Evolutionary conservation across 2,797 vertebrate genomes (phyloP), one percentile per base, ranked within the genome.

Genomic region (Molossus molossus): DNA sequence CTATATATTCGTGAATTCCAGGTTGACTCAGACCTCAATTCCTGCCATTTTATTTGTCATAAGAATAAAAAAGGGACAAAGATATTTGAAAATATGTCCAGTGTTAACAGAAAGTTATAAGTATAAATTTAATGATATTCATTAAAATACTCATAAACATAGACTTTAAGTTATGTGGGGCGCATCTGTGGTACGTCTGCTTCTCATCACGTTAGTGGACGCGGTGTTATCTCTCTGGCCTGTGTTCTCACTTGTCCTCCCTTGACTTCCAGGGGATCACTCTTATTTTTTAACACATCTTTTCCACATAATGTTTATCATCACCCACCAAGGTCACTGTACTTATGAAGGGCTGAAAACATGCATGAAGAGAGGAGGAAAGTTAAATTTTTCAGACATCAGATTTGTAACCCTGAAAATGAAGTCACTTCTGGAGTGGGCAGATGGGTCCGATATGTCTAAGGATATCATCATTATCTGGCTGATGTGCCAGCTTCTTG

Each of bases 31-130:
- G 13, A 53, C 62, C 62, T 94, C 70, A 83, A 15, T 83, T 91
- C 50, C 67, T 88, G 33, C 23, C 33, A 92, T 67, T 89, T 94
- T 57, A 20, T 92, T 92, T 77, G 77, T 76, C 50, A 82, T 13
- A 53, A 48, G 25, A 20, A 13, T 76, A 23, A 50, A 33, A 29
- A 45, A 55, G 14, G 37, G 62, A 21, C 21, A 85, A 60, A 81
- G 13, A 90, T 86, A 77, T 69, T 95, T 94, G 37, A 29, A 94
- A 94, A 79, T 88, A 84, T 77, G 5, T 10, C 29, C 53, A 81
- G 23, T 37, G 13, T 45, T 94, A 50, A 65, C 50, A 93, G 14
- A 79, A 73, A 75, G 10, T 67, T 91, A n/a, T 45, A 57, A 70
- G 67, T 79, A 1, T 90, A 85, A 50, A 45, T 50, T 91, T 57